Evolutionary conservation across 2,113 vertebrate genomes (phyloP).

Genomic region (Myrmophylax atrothorax): DNA sequence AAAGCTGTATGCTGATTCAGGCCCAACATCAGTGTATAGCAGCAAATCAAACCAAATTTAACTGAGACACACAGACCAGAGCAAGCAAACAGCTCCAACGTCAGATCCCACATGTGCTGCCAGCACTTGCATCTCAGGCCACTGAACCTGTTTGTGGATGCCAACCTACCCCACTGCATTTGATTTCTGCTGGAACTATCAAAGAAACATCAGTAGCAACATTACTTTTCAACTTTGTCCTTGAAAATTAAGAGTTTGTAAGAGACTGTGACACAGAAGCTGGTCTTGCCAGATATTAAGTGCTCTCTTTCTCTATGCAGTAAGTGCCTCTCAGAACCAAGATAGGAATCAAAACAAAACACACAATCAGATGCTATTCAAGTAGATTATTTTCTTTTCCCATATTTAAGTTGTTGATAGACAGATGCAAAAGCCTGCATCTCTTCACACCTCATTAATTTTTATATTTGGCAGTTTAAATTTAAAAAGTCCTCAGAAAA

Average conservation of each 20-base stretch:
- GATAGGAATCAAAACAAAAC: slow-evolving; percentile 40
- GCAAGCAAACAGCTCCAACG: background rate
- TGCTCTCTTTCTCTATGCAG: background rate
- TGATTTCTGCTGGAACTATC: background rate
- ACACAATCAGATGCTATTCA: slow-evolving; percentile 58
- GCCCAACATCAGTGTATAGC: fast-evolving
- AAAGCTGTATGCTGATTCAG: background rate
- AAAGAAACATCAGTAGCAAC: background rate
- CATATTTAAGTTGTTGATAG: slow-evolving; percentile 55
- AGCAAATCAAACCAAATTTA: background rate
- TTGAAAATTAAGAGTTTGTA: slow-evolving; percentile 1
- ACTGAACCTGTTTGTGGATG: background rate
- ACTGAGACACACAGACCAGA: fast-evolving
- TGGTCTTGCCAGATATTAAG: slow-evolving; percentile 32
- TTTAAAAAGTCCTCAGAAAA: background rate
- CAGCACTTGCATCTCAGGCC: background rate
- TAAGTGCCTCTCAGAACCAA: slow-evolving; percentile 33
- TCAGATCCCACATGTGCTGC: fast-evolving
- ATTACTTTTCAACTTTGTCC: background rate
- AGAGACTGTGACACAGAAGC: background rate
- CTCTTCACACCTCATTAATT: slow-evolving; percentile 48
- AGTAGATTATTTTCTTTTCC: slow-evolving; percentile 46
- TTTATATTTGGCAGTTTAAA: slow-evolving; percentile 36
- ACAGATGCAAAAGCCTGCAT: slow-evolving; percentile 12
- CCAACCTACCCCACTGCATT: background rate